These are phyloP conservation scores for Passer domesticus DNA, from an alignment of 2,113 vertebrate species.

Conservation along the genomic window DNA sequence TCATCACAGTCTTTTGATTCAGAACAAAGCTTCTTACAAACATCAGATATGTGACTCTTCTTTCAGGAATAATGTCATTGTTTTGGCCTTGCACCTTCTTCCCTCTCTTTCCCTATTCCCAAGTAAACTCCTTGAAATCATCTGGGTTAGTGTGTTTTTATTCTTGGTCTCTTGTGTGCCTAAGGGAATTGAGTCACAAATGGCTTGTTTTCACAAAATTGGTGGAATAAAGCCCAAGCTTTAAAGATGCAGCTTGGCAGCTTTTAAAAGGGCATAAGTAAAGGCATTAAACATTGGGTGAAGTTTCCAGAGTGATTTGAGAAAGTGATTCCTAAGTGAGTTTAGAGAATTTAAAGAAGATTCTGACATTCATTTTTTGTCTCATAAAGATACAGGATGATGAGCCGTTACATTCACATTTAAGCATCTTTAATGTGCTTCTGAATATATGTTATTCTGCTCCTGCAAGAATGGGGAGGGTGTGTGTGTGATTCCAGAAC, in stretches of 20 bases:
- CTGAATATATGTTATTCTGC: not conserved
- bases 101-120: not conserved
- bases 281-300: slow-evolving; percentile 15
- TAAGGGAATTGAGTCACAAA: slow-evolving; percentile 28
- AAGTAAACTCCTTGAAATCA: not conserved
- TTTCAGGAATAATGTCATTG: not conserved
- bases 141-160: not conserved
- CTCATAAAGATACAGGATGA: not conserved
- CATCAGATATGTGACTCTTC: not conserved
- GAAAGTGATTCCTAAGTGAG: slow-evolving; percentile 9
- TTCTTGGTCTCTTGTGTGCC: not conserved
- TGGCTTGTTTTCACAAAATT: slow-evolving; percentile 19
- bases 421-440: not conserved
- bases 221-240: slow-evolving; percentile 21
- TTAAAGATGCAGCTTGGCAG: slow-evolving; percentile 31
- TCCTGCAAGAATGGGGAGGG: not conserved
- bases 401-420: not conserved
- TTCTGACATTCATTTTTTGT: not conserved
- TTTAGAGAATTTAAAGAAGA: slow-evolving; percentile 20
- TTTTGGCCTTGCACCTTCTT: not conserved
- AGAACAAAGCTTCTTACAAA: not conserved
- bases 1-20: not conserved
- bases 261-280: slow-evolving; percentile 41
- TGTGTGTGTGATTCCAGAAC: not conserved
- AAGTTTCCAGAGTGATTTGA: slow-evolving; percentile 1